A percentile compares a stretch with the other conserved stretches of the same genome.
These are phyloP conservation scores for Drosophila gaucha DNA, from an alignment of 2,888 invertebrate species.

Conservation along the genomic window DNA sequence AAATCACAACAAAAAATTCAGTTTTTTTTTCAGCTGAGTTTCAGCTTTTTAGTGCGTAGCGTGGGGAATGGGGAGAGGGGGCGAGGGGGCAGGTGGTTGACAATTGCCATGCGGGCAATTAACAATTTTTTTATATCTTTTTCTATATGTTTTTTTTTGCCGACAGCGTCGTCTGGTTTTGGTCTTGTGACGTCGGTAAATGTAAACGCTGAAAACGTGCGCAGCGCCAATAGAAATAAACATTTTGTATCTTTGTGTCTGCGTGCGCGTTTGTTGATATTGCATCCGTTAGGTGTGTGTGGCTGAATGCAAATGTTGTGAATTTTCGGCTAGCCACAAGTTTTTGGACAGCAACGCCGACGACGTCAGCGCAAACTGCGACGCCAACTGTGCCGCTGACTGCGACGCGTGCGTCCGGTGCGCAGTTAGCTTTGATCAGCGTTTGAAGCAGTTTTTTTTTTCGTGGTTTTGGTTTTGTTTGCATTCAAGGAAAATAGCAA, in stretches of 20 bases:
- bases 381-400: slow-evolving; percentile 15
- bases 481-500: slow-evolving; percentile 36
- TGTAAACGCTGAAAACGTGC: slow-evolving; percentile 63
- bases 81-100: slow-evolving; percentile 45
- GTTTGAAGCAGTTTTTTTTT: slow-evolving; percentile 24
- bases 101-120: slow-evolving; percentile 68
- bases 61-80: background rate
- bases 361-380: slow-evolving; percentile 8
- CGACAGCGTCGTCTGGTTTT: slow-evolving; percentile 56
- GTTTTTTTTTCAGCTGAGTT: slow-evolving; percentile 12
- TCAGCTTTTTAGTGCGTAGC: slow-evolving; percentile 6
- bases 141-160: slow-evolving; percentile 28
- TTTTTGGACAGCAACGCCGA: slow-evolving; percentile 26
- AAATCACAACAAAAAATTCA: slow-evolving; percentile 16
- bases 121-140: slow-evolving; percentile 47
- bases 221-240: slow-evolving; percentile 48
- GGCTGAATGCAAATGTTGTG: slow-evolving; percentile 72
- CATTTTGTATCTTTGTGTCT: slow-evolving; percentile 61
- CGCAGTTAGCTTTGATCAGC: slow-evolving; percentile 74
- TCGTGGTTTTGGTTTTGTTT: slow-evolving; percentile 48
- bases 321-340: slow-evolving; percentile 57
- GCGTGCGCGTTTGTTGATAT: slow-evolving; percentile 40
- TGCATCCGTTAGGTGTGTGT: slow-evolving; percentile 76
- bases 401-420: slow-evolving; percentile 72
- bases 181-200: slow-evolving; percentile 67